These are phyloP conservation scores for Calosoma granatense DNA, from an alignment of 1,140 invertebrate species.

Conservation along the genomic window DNA sequence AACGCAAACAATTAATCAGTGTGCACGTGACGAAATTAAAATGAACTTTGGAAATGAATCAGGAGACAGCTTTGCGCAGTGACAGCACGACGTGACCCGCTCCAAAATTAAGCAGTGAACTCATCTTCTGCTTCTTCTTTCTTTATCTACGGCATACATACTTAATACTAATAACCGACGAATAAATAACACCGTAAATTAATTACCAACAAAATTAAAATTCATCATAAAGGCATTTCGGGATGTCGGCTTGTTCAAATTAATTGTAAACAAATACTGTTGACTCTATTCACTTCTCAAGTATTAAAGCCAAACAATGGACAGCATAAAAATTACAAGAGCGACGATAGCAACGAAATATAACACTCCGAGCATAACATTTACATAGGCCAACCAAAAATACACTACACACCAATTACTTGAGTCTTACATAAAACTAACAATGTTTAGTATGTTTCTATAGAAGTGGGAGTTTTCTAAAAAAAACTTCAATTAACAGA, in stretches of 20 bases:
- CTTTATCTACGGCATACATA: not conserved
- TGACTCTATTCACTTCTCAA: not conserved
- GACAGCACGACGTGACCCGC: not conserved
- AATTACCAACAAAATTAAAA: not conserved
- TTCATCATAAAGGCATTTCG: not conserved
- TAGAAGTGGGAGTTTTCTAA: too few relatives aligned
- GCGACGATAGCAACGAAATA: too few relatives aligned
- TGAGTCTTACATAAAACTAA: too few relatives aligned
- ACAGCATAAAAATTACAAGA: not conserved
- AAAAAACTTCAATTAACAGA: too few relatives aligned
- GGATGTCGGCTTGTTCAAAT: not conserved
- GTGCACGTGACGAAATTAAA: slow-evolving; percentile 5
- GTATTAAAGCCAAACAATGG: slow-evolving; percentile 1
- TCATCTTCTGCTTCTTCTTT: not conserved
- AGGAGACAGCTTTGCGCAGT: too few relatives aligned
- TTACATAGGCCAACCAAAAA: too few relatives aligned
- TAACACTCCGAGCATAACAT: too few relatives aligned
- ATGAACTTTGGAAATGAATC: slow-evolving; percentile 5
- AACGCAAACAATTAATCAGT: slow-evolving; percentile 5
- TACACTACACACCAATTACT: too few relatives aligned
- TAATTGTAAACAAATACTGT: slow-evolving; percentile 2
- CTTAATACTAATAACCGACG: not conserved
- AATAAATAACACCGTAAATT: not conserved
- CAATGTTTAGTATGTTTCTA: too few relatives aligned
- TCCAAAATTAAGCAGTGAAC: not conserved